A percentile compares a stretch with the other conserved stretches of the same genome.
Evolutionary conservation across 2,888 invertebrate genomes (phyloP).

Genomic region (Lamellibrachia columna): DNA sequence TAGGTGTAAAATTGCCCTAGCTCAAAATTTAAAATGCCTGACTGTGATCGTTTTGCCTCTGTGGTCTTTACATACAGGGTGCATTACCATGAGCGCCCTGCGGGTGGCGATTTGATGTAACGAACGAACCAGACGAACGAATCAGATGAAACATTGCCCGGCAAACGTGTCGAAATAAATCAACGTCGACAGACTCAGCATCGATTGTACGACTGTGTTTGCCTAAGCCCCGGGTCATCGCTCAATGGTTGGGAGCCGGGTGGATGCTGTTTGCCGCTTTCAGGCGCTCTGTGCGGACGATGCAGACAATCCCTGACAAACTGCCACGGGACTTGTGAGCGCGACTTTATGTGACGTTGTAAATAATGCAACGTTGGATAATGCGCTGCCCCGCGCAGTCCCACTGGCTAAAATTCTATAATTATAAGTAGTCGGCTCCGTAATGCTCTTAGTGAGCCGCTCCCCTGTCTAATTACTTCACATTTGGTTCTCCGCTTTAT

Average conservation of each 20-base stretch:
- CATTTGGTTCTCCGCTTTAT: background rate
- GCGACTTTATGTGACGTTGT: background rate
- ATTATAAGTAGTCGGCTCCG: background rate
- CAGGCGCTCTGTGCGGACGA: background rate
- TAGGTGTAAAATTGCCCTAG: no score
- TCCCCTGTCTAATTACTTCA: background rate
- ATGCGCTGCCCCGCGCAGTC: background rate
- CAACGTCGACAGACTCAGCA: no score
- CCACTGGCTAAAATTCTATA: background rate
- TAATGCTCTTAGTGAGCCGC: background rate
- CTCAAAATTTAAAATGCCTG: no score
- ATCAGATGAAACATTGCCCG: background rate
- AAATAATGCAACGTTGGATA: background rate
- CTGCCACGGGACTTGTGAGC: background rate
- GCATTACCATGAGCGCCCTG: background rate
- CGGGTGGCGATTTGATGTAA: background rate
- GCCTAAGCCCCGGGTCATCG: background rate
- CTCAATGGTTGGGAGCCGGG: background rate
- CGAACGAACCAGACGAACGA: background rate
- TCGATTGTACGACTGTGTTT: no score
- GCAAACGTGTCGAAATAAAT: background rate
- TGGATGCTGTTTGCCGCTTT: background rate
- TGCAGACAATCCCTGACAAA: background rate
- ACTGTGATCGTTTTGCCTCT: no score
- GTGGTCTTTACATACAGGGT: background rate